A percentile compares a stretch with the other conserved stretches of the same genome.
Evolutionary conservation across 2,888 invertebrate genomes (phyloP).

Genomic region (Drosophila anomelani): DNA sequence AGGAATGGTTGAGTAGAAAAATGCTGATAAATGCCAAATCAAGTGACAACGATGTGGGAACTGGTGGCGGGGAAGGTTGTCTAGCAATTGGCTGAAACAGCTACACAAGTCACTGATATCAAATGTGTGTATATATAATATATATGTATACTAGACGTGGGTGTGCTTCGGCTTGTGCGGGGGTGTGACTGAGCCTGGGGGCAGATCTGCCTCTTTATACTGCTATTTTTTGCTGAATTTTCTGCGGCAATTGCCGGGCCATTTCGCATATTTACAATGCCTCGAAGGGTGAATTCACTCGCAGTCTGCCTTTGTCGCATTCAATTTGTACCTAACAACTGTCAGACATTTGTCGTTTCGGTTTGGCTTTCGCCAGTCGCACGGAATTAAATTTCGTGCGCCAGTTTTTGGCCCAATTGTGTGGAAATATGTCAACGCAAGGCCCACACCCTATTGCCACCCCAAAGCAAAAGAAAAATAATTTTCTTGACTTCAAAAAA

Average conservation of each 20-base stretch:
- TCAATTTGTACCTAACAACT: slow-evolving; percentile 62
- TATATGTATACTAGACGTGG: slow-evolving; percentile 22
- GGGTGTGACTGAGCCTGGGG: slow-evolving; percentile 33
- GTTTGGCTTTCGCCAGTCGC: slow-evolving; percentile 35
- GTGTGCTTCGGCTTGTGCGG: slow-evolving; percentile 19
- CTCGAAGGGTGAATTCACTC: slow-evolving; percentile 42
- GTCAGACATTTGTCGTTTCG: slow-evolving; percentile 45
- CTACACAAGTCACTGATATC: slow-evolving; percentile 66
- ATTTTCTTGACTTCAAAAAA: slow-evolving; percentile 47
- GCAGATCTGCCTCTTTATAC: slow-evolving; percentile 25
- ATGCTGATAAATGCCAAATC: slow-evolving; percentile 77
- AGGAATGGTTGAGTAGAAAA: slow-evolving; percentile 20
- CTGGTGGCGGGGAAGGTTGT: slow-evolving; percentile 40
- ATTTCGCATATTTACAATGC: slow-evolving; percentile 55
- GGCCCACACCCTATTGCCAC: slow-evolving; percentile 1
- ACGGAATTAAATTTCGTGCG: slow-evolving; percentile 69
- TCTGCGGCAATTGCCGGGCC: slow-evolving; percentile 51
- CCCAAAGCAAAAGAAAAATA: slow-evolving; percentile 30
- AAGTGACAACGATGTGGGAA: slow-evolving; percentile 73
- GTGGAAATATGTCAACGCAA: slow-evolving; percentile 63
- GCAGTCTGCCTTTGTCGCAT: slow-evolving; percentile 50
- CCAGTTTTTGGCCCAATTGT: slow-evolving; percentile 71
- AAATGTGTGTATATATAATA: slow-evolving; percentile 46
- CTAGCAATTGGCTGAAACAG: slow-evolving; percentile 68
- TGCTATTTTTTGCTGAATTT: slow-evolving; percentile 35